phyloP scores from a whole-genome alignment of 2,113 vertebrate genomes.

The Anser cygnoides region DNA sequence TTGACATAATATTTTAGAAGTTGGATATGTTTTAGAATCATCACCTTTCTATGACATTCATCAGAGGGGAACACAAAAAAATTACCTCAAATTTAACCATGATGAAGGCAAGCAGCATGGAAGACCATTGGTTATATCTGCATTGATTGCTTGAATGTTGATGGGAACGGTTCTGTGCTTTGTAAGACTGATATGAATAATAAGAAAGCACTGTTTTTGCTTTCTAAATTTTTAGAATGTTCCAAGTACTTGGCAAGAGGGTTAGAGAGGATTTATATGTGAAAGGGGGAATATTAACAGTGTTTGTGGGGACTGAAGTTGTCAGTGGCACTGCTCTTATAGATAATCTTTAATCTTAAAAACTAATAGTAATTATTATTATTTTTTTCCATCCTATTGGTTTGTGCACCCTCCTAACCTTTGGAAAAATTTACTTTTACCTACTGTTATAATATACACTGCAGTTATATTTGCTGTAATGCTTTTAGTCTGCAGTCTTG shows the following conservation, averaged over 20 bases:
- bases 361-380: not conserved
- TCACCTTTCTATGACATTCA: not conserved
- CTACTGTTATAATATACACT: not conserved
- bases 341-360: not conserved
- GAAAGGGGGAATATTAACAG: not conserved
- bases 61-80: not conserved
- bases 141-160: not conserved
- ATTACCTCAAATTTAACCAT: not conserved
- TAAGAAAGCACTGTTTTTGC: not conserved
- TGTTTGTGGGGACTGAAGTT: not conserved
- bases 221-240: not conserved
- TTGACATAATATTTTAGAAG: not conserved
- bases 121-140: not conserved
- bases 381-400: not conserved
- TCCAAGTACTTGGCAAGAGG: not conserved
- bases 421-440: not conserved
- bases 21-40: not conserved
- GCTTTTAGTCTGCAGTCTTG: not conserved
- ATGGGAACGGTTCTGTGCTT: not conserved
- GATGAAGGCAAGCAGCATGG: not conserved
- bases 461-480: not conserved
- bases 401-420: not conserved
- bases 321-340: not conserved
- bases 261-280: not conserved
- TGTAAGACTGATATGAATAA: not conserved